A percentile compares a stretch with the other conserved stretches of the same genome.
Evolutionary conservation across 2,113 vertebrate genomes (phyloP).

Genomic region (Corythoichthys haematopterus): DNA sequence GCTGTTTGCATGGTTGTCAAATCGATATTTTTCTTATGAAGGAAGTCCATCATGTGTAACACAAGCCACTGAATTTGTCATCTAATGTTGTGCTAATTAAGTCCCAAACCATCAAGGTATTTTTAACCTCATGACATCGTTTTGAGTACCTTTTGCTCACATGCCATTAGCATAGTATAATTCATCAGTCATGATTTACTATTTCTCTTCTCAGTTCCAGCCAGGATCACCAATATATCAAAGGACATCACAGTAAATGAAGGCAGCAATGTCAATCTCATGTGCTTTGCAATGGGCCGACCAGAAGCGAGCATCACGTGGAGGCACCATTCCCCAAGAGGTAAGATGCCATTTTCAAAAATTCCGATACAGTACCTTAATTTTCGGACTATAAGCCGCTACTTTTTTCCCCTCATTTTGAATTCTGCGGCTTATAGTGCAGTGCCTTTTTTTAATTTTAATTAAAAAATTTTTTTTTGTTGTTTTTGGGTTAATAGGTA

Average conservation of each 20-base stretch:
- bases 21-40: conserved; percentile 45
- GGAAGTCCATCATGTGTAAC: conserved; percentile 50
- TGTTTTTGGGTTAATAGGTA: no score
- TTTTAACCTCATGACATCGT: conserved; percentile 39
- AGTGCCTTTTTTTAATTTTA: no score
- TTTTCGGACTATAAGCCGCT: no score
- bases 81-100: conserved; percentile 60
- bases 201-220: conserved; percentile 80
- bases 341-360: conserved; percentile 64
- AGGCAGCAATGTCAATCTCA: conserved; percentile 89
- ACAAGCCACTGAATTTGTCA: conserved; percentile 48
- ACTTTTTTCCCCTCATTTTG: no score
- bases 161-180: conserved; percentile 39
- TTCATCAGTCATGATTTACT: conserved; percentile 34
- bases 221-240: conserved; percentile 91
- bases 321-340: conserved; percentile 89
- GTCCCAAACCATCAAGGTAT: conserved; percentile 35
- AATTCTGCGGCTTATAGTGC: no score
- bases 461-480: no score
- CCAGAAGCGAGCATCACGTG: conserved; percentile 91
- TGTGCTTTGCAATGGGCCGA: conserved; percentile 90
- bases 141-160: conserved; percentile 15
- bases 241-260: conserved; percentile 91
- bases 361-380: no score
- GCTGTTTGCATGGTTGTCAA: conserved; percentile 41